Conservation (phyloP, 2,797 vertebrate genomes). For the Limosa lapponica region DNA sequence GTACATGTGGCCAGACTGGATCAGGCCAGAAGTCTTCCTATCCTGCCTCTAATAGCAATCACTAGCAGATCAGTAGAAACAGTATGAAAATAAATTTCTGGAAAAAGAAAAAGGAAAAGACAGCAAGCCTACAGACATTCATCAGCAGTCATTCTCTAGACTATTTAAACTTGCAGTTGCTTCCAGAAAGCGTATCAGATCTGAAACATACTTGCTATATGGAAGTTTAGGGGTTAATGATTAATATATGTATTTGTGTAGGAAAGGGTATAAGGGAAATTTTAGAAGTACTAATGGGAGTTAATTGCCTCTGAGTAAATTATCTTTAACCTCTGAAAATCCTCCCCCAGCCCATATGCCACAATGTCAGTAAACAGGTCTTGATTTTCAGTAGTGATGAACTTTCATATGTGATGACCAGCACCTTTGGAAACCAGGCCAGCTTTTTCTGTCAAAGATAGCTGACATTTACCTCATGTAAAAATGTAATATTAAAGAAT, state of each 20-base stretch:
- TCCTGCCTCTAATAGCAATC: background rate
- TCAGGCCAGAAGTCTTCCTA: background rate
- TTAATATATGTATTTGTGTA: background rate
- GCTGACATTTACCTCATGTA: background rate
- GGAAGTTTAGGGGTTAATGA: background rate
- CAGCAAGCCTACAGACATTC: background rate
- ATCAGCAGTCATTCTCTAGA: background rate
- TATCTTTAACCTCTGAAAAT: background rate
- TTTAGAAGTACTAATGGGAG: background rate
- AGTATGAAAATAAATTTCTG: background rate
- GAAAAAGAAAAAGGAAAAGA: background rate
- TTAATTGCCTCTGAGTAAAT: background rate
- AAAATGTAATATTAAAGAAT: background rate
- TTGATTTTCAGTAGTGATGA: background rate
- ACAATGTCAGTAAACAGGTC: background rate
- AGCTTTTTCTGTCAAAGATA: background rate
- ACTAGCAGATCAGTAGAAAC: background rate
- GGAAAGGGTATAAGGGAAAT: background rate
- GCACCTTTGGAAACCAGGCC: background rate
- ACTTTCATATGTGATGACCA: background rate
- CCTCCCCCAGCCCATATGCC: background rate
- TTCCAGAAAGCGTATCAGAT: background rate
- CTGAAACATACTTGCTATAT: rapidly evolving
- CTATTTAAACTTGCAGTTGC: background rate
- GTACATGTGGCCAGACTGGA: background rate